Evolutionary conservation across 2,797 vertebrate species (phyloP).

Genomic region (Protosalanx chinensis): DNA sequence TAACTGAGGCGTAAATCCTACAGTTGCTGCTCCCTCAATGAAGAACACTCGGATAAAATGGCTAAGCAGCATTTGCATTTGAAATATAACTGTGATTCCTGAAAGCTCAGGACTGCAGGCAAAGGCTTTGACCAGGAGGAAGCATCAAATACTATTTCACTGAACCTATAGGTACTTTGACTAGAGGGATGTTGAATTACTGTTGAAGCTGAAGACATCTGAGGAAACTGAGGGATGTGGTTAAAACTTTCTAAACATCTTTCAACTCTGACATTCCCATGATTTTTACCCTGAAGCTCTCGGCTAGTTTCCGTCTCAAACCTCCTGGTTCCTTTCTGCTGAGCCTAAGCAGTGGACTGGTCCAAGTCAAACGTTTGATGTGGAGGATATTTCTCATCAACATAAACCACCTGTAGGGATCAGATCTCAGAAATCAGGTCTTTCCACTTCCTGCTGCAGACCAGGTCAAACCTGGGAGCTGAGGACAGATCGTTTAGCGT

Average conservation of each 20-base stretch:
- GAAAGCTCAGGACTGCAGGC: conserved; percentile 28
- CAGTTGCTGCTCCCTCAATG: conserved; percentile 41
- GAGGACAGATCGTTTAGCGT: background rate
- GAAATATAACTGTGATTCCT: conserved; percentile 51
- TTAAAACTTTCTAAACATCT: conserved; percentile 7
- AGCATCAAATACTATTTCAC: conserved; percentile 40
- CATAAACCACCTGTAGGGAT: background rate
- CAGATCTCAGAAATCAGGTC: too few species aligned
- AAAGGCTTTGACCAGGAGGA: conserved; percentile 43
- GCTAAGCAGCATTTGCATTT: conserved; percentile 44
- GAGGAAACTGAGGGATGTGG: conserved; percentile 16
- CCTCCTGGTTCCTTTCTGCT: conserved; percentile 3
- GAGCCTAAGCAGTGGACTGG: background rate
- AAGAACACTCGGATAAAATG: conserved; percentile 53
- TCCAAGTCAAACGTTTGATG: background rate
- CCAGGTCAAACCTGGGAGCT: background rate
- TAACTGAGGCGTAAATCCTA: conserved; percentile 42
- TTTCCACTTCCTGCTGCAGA: background rate
- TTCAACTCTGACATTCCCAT: background rate
- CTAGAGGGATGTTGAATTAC: conserved; percentile 12
- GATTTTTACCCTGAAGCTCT: background rate
- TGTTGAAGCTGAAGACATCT: conserved; percentile 25
- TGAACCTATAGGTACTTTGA: conserved; percentile 9
- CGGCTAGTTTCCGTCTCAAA: background rate
- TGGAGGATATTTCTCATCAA: background rate